Conservation (phyloP, 1,140 invertebrate genomes). For the Euschistus heros region DNA sequence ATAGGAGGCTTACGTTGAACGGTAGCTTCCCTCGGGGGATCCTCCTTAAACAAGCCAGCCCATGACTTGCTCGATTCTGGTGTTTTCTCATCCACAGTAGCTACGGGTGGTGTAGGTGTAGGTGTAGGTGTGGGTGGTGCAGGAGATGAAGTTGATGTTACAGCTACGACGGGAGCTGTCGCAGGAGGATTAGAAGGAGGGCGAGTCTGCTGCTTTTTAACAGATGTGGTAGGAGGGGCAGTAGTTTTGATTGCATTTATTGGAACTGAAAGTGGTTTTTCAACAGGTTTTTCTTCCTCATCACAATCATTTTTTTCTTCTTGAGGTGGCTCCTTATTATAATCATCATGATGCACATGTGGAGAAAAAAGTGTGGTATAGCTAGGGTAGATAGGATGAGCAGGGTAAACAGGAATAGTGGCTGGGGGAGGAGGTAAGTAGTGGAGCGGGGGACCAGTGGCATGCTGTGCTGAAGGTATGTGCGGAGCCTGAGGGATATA, state of each 20-base stretch:
- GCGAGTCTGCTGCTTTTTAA: slow-evolving; percentile 4
- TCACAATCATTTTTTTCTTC: not conserved
- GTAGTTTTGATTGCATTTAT: slow-evolving; percentile 20
- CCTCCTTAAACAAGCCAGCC: slow-evolving; percentile 8
- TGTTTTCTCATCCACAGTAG: not conserved
- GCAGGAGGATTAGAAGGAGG: not conserved
- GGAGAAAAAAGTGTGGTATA: not conserved
- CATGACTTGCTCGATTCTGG: not conserved
- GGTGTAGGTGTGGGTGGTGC: not conserved
- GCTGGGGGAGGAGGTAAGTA: slow-evolving; percentile 5
- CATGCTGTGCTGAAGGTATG: slow-evolving; percentile 16
- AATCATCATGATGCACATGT: slow-evolving; percentile 1
- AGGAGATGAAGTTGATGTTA: not conserved
- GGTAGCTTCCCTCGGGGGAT: not conserved
- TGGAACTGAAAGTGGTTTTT: slow-evolving; percentile 7
- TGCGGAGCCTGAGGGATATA: slow-evolving; percentile 14
- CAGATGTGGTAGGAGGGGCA: slow-evolving; percentile 6
- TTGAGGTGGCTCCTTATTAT: not conserved
- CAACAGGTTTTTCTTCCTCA: slow-evolving; percentile 11
- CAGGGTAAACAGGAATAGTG: slow-evolving; percentile 10
- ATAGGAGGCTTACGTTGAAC: slow-evolving; percentile 6
- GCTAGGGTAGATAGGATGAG: slow-evolving; percentile 2
- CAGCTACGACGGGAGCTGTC: not conserved
- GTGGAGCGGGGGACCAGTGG: slow-evolving; percentile 5
- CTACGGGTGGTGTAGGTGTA: slow-evolving; percentile 1